Conservation (phyloP, 2,797 vertebrate species). For the Manis pentadactyla region DNA sequence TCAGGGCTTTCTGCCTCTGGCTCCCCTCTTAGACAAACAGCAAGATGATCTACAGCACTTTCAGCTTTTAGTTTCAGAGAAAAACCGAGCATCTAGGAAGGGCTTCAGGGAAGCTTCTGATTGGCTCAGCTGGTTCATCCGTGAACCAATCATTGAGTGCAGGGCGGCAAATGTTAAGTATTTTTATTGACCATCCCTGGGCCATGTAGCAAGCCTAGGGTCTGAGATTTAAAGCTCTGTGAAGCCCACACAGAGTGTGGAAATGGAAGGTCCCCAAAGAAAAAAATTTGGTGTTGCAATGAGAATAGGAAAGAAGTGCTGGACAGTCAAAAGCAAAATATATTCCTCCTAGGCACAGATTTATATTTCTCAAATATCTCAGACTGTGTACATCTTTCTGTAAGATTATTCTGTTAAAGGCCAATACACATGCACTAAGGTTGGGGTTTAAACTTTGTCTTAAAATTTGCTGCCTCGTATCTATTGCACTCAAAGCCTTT, state of each 20-base stretch:
- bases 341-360: background rate
- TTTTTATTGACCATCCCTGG: background rate
- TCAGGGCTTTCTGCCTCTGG: background rate
- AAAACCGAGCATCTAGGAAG: background rate
- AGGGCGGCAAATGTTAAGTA: background rate
- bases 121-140: background rate
- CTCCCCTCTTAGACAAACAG: background rate
- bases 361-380: conserved; percentile 20
- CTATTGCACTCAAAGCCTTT: conserved; percentile 34
- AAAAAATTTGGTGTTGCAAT: background rate
- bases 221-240: conserved; percentile 6
- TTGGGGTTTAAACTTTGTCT: background rate
- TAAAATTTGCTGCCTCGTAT: conserved; percentile 30
- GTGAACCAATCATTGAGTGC: background rate
- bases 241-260: background rate
- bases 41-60: background rate
- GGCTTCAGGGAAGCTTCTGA: background rate
- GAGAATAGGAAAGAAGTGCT: background rate
- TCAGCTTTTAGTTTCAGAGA: background rate
- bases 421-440: background rate
- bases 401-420: conserved; percentile 32
- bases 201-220: background rate
- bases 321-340: background rate
- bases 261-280: background rate
- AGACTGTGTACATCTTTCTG: background rate